These are phyloP conservation scores for Oreochromis aureus DNA, from an alignment of 2,113 vertebrate species.

Conservation along the genomic window DNA sequence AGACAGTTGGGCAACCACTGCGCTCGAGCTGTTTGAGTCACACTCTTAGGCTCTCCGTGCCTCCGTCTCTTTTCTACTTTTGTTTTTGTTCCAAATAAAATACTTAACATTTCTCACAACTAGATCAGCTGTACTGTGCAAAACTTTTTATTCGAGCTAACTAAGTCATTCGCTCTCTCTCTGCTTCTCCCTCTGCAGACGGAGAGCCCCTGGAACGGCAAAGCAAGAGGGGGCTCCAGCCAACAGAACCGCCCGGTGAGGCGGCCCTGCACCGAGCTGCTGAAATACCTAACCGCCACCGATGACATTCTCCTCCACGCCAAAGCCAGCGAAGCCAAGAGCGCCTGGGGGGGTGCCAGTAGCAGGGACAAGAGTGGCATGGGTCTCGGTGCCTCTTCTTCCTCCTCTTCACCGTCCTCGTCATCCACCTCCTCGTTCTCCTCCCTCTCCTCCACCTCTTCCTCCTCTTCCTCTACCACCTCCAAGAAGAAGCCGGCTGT, in stretches of 20 bases:
- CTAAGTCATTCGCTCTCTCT: constrained; percentile 5
- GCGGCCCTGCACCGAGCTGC: constrained; percentile 96
- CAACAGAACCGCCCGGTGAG: constrained; percentile 89
- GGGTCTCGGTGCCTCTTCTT: constrained; percentile 62
- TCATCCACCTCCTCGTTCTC: constrained; percentile 74
- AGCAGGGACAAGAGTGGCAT: constrained; percentile 83
- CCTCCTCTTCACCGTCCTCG: constrained; percentile 70
- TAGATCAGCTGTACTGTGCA: background rate
- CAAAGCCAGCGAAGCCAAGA: constrained; percentile 88
- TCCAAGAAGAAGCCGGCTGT: constrained; percentile 76
- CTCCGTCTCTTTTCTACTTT: constrained; percentile 5
- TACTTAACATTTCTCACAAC: background rate
- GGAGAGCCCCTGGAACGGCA: constrained; percentile 94
- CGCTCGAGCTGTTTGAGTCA: constrained; percentile 13
- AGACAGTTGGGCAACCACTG: constrained; percentile 42
- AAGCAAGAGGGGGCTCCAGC: constrained; percentile 87
- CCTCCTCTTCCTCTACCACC: constrained; percentile 75
- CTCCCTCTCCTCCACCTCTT: constrained; percentile 69
- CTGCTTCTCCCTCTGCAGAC: constrained; percentile 72
- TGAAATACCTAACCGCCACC: constrained; percentile 96
- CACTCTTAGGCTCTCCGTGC: constrained; percentile 3
- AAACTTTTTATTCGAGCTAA: constrained; percentile 13
- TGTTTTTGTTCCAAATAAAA: constrained; percentile 20
- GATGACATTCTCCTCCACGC: constrained; percentile 90
- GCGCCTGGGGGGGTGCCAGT: constrained; percentile 74